These are phyloP conservation scores for Dysmachus trigonus DNA, from an alignment of 2,888 invertebrate genomes.

Conservation along the genomic window DNA sequence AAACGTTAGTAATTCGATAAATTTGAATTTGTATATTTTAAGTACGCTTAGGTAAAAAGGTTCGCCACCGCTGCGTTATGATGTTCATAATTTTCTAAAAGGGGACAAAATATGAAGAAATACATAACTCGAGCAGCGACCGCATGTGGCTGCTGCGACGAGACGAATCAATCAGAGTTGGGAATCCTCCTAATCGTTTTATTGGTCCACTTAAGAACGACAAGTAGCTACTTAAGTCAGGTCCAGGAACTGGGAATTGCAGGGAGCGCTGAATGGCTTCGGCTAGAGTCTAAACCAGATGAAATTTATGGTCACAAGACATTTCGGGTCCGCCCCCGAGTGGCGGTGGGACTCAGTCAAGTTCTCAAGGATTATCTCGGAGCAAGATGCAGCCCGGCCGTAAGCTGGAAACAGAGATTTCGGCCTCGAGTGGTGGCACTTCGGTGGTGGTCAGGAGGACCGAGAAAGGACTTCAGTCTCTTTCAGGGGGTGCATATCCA, in stretches of 20 bases:
- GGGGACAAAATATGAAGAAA: neutral
- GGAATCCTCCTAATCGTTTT: slow-evolving; percentile 26
- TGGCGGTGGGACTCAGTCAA: neutral
- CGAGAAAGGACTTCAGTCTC: neutral
- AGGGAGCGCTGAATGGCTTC: neutral
- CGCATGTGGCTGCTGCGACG: neutral
- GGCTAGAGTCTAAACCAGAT: neutral
- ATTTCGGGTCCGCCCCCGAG: neutral
- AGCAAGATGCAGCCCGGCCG: neutral
- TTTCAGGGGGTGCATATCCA: neutral
- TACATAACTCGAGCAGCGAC: neutral
- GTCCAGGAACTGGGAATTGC: neutral
- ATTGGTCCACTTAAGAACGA: slow-evolving; percentile 28
- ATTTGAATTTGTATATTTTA: too few relatives aligned
- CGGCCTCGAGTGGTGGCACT: neutral
- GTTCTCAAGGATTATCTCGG: slow-evolving; percentile 22
- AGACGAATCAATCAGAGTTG: slow-evolving; percentile 8
- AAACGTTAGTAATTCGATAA: too few relatives aligned
- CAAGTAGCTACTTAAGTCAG: slow-evolving; percentile 28
- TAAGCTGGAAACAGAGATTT: slow-evolving; percentile 1
- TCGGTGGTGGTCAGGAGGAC: slow-evolving; percentile 13
- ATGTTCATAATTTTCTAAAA: neutral
- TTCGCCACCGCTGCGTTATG: too few relatives aligned
- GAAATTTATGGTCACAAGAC: slow-evolving; percentile 33
- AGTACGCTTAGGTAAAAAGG: too few relatives aligned